Percentiles rank a stretch among this genome's conserved stretches.
These are phyloP conservation scores for Eumaeus atala DNA, from an alignment of 1,140 invertebrate genomes.

Conservation along the genomic window DNA sequence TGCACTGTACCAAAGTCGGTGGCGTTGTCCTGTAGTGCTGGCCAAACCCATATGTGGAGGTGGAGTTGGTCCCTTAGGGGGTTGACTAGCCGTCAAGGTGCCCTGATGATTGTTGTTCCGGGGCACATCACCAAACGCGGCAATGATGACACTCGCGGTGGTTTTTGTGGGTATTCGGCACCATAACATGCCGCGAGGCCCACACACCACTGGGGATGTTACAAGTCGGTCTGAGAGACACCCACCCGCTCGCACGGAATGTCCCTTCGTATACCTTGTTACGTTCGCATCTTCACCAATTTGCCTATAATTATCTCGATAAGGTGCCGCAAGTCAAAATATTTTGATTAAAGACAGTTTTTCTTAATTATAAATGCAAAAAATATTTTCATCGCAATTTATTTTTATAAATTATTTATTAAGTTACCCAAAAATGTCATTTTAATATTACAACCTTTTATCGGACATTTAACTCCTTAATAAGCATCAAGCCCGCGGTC, in stretches of 20 bases:
- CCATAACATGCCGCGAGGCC: no score
- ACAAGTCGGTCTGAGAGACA: slow-evolving; percentile 33
- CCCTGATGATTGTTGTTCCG: no score
- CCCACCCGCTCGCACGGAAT: slow-evolving; percentile 4
- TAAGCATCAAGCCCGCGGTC: background rate
- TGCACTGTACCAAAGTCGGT: no score
- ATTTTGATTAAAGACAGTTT: slow-evolving; percentile 37
- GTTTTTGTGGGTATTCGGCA: no score
- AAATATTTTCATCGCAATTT: background rate
- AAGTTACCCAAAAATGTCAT: background rate
- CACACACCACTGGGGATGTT: slow-evolving; percentile 2
- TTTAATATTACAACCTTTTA: slow-evolving; percentile 4
- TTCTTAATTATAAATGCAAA: background rate
- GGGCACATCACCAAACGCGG: no score
- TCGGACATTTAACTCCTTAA: slow-evolving; percentile 5
- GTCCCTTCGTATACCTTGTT: slow-evolving; percentile 37
- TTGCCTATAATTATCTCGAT: slow-evolving; percentile 55
- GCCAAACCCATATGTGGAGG: no score
- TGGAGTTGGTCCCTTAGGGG: no score
- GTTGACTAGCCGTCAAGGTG: no score
- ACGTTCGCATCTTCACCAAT: slow-evolving; percentile 45
- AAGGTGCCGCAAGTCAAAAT: slow-evolving; percentile 32
- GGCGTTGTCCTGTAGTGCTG: no score
- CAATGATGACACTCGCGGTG: no score
- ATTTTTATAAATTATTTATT: slow-evolving; percentile 7